Base-by-base conservation (phyloP, 2,888 invertebrate genomes). In the Anoncus sp. region DNA sequence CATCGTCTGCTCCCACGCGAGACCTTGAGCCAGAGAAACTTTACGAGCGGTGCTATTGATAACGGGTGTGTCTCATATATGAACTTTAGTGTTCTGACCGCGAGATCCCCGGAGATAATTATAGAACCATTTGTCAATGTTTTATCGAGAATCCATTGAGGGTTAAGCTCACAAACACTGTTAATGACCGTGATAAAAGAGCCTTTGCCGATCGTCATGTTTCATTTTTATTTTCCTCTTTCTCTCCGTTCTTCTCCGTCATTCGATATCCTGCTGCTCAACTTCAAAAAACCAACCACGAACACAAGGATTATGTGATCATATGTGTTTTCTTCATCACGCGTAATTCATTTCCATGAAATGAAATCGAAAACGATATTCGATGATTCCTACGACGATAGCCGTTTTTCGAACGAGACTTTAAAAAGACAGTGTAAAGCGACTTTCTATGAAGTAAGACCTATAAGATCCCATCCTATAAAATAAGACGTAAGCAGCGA, bases 91-190 rank as follows among this genome's bases (percentile, higher is more conserved):
- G 55, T 60, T 31, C 1, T 18, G 16, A 10, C n/a, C 43, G 43
- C 18, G 66, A 49, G 27, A 72, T 49, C 40, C 40, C 35, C 35
- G 12, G 40, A 47, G 66, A 72, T 72, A 72, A 72, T 77, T 77
- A 77, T 60, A 63, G 38, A 62, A 67, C 62, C 72, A 77, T 72
- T 77, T 62, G 67, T 72, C 72, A 77, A 66, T 67, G 24, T 63
- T 72, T 57, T 63, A 63, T 53, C 72, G 62, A 65, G 55, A 65
- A 72, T 16, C 27, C n/a, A 47, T 35, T 31, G 31, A 31, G 55
- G 12, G 10, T 45, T 22, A 18, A 49, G 47, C 47, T 38, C 20
- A 12, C 14, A n/a, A 16, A 65, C 18, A 9, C n/a, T 22, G 63
- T 27, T 35, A 47, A 62, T 43, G 43, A 20, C 12, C 20, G 31